These are phyloP conservation scores for Sycophaga agraensis DNA, from an alignment of 1,140 invertebrate genomes.

Conservation along the genomic window DNA sequence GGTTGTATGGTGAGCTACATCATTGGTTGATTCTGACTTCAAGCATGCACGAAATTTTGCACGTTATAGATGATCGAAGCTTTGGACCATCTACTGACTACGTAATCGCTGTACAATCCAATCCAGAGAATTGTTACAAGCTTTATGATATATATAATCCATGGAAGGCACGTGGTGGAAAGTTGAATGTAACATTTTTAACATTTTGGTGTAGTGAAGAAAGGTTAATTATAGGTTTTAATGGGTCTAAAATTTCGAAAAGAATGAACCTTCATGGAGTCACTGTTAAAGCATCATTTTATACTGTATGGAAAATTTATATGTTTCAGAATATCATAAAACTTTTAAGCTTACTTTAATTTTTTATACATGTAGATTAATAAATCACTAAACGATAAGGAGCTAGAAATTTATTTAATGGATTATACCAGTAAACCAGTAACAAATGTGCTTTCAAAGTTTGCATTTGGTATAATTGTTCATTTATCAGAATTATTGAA, in stretches of 20 bases:
- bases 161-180: not conserved
- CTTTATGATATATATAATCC: slow-evolving; percentile 18
- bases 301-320: not conserved
- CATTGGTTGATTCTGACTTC: slow-evolving; percentile 8
- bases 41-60: not conserved
- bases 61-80: not conserved
- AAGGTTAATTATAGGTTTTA: not conserved
- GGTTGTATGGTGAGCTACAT: slow-evolving; percentile 16
- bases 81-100: slow-evolving; percentile 18
- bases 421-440: not conserved
- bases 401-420: slow-evolving; percentile 9
- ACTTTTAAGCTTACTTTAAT: not conserved
- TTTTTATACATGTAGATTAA: not conserved
- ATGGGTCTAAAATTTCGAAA: not conserved
- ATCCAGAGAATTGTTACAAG: not conserved
- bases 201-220: not conserved
- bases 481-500: slow-evolving; percentile 23
- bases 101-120: not conserved
- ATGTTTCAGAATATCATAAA: not conserved
- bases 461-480: slow-evolving; percentile 8
- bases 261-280: slow-evolving; percentile 1
- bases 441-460: slow-evolving; percentile 14
- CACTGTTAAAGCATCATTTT: not conserved
- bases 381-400: not conserved
- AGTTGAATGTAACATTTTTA: not conserved